Conservation (phyloP, 2,113 vertebrate species). For the Oceanites oceanicus region DNA sequence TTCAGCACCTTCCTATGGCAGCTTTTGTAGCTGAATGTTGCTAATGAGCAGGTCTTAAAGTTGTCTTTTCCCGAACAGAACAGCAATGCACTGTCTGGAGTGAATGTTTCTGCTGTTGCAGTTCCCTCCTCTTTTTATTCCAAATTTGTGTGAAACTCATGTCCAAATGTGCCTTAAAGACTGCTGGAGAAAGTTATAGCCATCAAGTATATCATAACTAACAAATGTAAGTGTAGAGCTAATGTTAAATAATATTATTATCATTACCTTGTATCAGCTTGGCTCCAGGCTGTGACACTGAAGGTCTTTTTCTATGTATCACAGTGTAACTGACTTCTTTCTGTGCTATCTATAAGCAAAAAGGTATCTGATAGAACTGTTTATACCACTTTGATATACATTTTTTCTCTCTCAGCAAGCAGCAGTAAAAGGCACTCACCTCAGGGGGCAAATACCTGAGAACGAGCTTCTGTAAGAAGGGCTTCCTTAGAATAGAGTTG, state of each 20-base stretch:
- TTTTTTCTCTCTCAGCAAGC: not conserved
- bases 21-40: not conserved
- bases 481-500: constrained; percentile 81
- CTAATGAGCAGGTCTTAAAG: not conserved
- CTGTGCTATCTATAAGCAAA: constrained; percentile 62
- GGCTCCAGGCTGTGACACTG: not conserved
- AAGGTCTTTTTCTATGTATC: constrained; percentile 29
- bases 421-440: constrained; percentile 66
- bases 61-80: not conserved
- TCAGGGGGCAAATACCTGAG: constrained; percentile 74
- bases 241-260: not conserved
- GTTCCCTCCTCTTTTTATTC: not conserved
- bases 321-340: constrained; percentile 72
- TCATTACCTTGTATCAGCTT: constrained; percentile 56
- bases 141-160: not conserved
- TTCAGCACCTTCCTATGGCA: not conserved
- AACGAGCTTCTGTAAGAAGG: constrained; percentile 81
- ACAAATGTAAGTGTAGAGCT: not conserved
- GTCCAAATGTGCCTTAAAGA: not conserved
- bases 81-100: not conserved
- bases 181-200: not conserved
- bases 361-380: not conserved
- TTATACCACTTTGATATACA: not conserved
- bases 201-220: not conserved
- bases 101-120: not conserved